Conservation (phyloP, 2,113 vertebrate genomes). For the Saimiri boliviensis region DNA sequence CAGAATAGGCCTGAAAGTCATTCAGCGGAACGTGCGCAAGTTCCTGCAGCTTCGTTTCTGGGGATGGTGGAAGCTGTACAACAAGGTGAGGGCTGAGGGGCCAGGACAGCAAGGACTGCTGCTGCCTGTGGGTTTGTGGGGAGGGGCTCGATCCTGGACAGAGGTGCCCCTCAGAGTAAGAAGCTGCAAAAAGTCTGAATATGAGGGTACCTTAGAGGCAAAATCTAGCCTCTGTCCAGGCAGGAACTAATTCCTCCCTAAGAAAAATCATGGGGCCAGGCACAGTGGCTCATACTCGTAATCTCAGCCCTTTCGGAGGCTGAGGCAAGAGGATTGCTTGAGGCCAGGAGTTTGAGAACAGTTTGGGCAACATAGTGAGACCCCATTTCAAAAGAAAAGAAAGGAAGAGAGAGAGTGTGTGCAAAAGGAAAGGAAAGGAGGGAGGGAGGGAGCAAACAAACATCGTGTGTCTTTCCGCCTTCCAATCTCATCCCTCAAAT, state of each 20-base stretch:
- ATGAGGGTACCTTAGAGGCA: neutral
- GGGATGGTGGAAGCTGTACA: constrained; percentile 74
- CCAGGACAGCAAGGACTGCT: no score
- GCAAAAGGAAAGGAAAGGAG: no score
- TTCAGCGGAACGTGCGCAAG: constrained; percentile 69
- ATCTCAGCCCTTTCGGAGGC: no score
- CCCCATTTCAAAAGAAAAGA: no score
- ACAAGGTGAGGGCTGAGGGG: constrained; percentile 42
- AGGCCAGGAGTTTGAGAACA: no score
- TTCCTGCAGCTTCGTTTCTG: constrained; percentile 72
- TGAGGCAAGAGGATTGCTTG: no score
- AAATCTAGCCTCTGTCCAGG: neutral
- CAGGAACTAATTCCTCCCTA: neutral
- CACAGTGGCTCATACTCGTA: no score
- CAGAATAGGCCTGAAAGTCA: constrained; percentile 58
- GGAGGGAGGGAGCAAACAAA: no score
- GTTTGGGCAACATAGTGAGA: no score
- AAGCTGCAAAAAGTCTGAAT: constrained; percentile 27
- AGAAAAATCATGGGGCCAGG: neutral
- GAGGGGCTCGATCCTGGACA: fast-evolving
- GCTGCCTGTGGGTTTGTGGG: neutral
- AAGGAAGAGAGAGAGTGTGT: no score
- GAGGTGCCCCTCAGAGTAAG: neutral
- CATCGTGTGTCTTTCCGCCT: neutral
- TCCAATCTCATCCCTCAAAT: neutral